These are phyloP conservation scores for Drosophila nigrodunni DNA, from an alignment of 1,140 invertebrate species.

Conservation along the genomic window DNA sequence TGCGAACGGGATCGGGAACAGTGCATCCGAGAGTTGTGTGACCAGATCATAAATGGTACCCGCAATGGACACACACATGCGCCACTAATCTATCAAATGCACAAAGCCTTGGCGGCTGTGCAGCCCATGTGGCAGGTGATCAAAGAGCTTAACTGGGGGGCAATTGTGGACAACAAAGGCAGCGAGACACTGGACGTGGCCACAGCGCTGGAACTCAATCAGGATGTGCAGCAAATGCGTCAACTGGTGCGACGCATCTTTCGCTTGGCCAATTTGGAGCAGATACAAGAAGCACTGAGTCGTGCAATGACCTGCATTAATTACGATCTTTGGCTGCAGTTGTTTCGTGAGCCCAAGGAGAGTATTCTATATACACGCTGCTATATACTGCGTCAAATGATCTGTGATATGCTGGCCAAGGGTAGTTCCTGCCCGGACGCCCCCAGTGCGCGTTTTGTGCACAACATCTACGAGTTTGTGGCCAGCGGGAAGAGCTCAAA, in stretches of 20 bases:
- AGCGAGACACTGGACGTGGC: constrained; percentile 15
- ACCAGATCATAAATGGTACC: constrained; percentile 44
- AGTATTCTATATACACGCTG: constrained; percentile 54
- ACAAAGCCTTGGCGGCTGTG: constrained; percentile 42
- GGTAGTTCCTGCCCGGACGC: background rate
- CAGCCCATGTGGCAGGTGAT: constrained; percentile 54
- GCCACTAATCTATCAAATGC: constrained; percentile 41
- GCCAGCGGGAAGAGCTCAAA: constrained; percentile 16
- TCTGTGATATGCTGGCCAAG: constrained; percentile 56
- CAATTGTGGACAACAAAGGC: constrained; percentile 14
- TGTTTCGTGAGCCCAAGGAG: constrained; percentile 54
- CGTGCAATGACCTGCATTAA: constrained; percentile 40
- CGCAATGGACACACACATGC: constrained; percentile 50
- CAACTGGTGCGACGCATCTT: constrained; percentile 58
- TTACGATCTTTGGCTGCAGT: constrained; percentile 49
- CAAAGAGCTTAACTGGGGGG: constrained; percentile 59
- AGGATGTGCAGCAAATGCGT: constrained; percentile 55
- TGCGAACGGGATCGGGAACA: constrained; percentile 9
- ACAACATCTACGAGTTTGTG: constrained; percentile 52
- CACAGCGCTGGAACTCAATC: constrained; percentile 18
- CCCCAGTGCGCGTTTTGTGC: constrained; percentile 44
- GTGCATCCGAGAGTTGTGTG: constrained; percentile 50
- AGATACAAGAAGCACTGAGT: constrained; percentile 49
- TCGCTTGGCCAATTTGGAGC: constrained; percentile 22
- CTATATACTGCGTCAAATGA: constrained; percentile 57